Evolutionary conservation across 2,888 invertebrate genomes (phyloP).

Genomic region (Scrobipalpa atriplicella): DNA sequence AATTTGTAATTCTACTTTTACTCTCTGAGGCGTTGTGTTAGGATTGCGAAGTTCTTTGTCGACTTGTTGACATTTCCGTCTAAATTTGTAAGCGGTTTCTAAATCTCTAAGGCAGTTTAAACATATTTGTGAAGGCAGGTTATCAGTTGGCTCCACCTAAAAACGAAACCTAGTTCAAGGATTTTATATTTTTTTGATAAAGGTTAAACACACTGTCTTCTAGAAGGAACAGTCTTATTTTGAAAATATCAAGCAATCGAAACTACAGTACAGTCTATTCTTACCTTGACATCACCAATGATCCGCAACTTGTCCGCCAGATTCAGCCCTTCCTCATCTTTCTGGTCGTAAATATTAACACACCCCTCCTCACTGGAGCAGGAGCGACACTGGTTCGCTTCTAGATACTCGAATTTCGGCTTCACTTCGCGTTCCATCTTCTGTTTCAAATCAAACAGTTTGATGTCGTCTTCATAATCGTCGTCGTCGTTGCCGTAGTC

Average conservation of each 20-base stretch:
- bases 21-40: constrained; percentile 35
- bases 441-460: constrained; percentile 67
- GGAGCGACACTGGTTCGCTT: constrained; percentile 56
- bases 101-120: constrained; percentile 65
- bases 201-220: too few relatives aligned
- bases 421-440: constrained; percentile 51
- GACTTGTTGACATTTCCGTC: constrained; percentile 70
- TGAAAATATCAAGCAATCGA: too few relatives aligned
- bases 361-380: constrained; percentile 60
- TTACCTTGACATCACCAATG: constrained; percentile 68
- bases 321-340: constrained; percentile 57
- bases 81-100: constrained; percentile 73
- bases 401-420: constrained; percentile 54
- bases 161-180: constrained; percentile 37
- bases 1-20: constrained; percentile 56
- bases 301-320: constrained; percentile 62
- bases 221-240: too few relatives aligned
- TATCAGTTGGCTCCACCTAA: constrained; percentile 69
- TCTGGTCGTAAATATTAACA: constrained; percentile 59
- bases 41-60: constrained; percentile 58
- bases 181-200: not conserved
- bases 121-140: constrained; percentile 69
- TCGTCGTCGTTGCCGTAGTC: constrained; percentile 48
- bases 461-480: constrained; percentile 71
- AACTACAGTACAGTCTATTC: constrained; percentile 12